These are phyloP conservation scores for Forbesichthys papilliferus DNA, from an alignment of 2,113 vertebrate genomes.

Conservation along the genomic window DNA sequence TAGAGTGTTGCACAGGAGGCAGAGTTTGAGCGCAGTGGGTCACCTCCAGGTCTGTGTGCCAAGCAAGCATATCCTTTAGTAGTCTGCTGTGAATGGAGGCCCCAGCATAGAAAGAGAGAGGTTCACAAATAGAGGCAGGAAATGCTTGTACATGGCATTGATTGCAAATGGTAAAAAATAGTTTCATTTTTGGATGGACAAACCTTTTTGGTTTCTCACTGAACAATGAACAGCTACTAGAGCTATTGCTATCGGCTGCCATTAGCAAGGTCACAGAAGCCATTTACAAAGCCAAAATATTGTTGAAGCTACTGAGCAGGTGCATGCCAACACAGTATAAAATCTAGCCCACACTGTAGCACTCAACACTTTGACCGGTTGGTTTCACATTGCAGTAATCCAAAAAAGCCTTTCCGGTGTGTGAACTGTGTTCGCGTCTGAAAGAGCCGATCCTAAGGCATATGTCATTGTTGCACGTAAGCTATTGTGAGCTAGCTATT, in stretches of 20 bases:
- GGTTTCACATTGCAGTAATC: too few relatives aligned
- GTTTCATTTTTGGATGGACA: neutral
- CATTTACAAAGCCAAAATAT: slow-evolving; percentile 27
- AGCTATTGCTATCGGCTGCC: neutral
- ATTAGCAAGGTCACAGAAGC: slow-evolving; percentile 6
- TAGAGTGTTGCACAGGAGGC: slow-evolving; percentile 18
- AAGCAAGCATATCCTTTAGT: slow-evolving; percentile 20
- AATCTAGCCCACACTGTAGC: slow-evolving; percentile 7
- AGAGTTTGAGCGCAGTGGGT: slow-evolving; percentile 25
- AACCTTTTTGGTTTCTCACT: neutral
- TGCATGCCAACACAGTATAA: slow-evolving; percentile 47
- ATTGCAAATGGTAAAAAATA: neutral
- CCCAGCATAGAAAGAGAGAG: slow-evolving; percentile 2
- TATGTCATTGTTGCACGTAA: too few relatives aligned
- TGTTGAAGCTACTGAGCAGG: slow-evolving; percentile 54
- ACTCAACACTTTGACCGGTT: too few relatives aligned
- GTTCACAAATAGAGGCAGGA: neutral
- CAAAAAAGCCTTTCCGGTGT: too few relatives aligned
- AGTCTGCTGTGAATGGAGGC: slow-evolving; percentile 24
- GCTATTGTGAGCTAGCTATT: too few relatives aligned
- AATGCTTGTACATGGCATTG: neutral
- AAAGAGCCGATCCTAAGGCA: too few relatives aligned
- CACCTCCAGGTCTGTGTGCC: slow-evolving; percentile 25
- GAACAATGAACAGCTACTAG: neutral
- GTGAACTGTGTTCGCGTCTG: too few relatives aligned